phyloP scores from a whole-genome alignment of 2,113 vertebrate species.

The Poicephalus gulielmi region DNA sequence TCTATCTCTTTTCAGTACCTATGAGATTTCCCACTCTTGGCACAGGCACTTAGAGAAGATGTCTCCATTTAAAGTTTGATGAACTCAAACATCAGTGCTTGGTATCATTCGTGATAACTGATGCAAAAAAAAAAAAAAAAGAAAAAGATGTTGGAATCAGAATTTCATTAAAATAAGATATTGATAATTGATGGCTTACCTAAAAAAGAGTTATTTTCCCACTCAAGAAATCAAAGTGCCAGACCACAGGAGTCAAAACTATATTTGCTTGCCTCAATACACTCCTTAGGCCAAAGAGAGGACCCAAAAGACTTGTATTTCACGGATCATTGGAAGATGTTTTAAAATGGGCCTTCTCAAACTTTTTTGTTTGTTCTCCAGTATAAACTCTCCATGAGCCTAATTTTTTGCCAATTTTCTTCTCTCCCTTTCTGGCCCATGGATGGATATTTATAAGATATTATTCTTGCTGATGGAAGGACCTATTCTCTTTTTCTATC shows the following conservation, averaged over 20 bases:
- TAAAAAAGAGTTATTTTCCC: neutral
- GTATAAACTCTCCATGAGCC: neutral
- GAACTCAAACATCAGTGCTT: neutral
- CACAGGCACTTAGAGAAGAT: neutral
- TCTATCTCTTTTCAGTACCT: neutral
- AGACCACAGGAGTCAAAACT: neutral
- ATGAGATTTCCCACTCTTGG: neutral
- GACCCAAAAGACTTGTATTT: neutral
- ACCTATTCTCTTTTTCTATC: neutral
- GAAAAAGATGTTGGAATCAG: neutral
- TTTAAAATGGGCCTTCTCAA: neutral
- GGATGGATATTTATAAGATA: neutral
- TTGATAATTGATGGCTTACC: neutral
- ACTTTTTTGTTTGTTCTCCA: neutral
- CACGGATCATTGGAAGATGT: neutral
- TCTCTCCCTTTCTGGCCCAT: accelerated
- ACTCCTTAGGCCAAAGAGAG: neutral
- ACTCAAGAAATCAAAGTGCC: neutral
- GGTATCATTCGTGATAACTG: neutral
- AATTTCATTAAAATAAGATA: neutral
- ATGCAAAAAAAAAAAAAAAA: neutral
- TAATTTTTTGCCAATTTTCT: neutral
- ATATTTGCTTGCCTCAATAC: neutral
- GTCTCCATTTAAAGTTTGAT: neutral
- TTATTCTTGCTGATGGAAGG: neutral